Percentiles rank a stretch among this genome's conserved stretches.
Evolutionary conservation across 2,888 invertebrate genomes (phyloP).

Genomic region (Acanthococcus lagerstroemiae): DNA sequence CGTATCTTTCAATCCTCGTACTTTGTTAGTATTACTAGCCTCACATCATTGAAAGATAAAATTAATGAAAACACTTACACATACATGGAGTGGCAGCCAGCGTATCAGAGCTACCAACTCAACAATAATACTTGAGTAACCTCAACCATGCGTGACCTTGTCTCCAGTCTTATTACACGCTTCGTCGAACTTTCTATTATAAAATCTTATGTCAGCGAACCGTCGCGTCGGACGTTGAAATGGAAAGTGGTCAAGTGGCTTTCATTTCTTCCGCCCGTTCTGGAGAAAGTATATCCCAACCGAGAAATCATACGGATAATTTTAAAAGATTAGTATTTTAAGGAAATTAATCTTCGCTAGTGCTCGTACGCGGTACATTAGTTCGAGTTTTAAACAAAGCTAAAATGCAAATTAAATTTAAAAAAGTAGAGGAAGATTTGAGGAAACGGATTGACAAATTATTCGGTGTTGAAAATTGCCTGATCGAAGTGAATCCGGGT

Average conservation of each 20-base stretch:
- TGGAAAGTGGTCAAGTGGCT: background rate
- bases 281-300: background rate
- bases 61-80: too few species aligned
- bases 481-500: slow-evolving; percentile 64
- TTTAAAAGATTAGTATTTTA: background rate
- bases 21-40: too few species aligned
- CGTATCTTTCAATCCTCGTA: too few species aligned
- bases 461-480: slow-evolving; percentile 57
- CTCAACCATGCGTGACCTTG: too few species aligned
- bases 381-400: slow-evolving; percentile 62
- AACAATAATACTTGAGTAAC: too few species aligned
- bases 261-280: background rate
- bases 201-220: background rate
- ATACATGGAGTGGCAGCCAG: too few species aligned
- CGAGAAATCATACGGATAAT: too few species aligned
- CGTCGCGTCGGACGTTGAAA: background rate
- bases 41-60: too few species aligned
- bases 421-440: slow-evolving; percentile 51
- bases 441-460: slow-evolving; percentile 53
- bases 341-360: background rate
- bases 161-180: too few species aligned
- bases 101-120: too few species aligned
- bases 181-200: background rate
- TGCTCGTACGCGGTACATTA: background rate
- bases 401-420: slow-evolving; percentile 45